Percentiles rank a stretch among this genome's conserved stretches.
Evolutionary conservation across 2,797 vertebrate genomes (phyloP).

Genomic region (Gadopsis marmoratus): DNA sequence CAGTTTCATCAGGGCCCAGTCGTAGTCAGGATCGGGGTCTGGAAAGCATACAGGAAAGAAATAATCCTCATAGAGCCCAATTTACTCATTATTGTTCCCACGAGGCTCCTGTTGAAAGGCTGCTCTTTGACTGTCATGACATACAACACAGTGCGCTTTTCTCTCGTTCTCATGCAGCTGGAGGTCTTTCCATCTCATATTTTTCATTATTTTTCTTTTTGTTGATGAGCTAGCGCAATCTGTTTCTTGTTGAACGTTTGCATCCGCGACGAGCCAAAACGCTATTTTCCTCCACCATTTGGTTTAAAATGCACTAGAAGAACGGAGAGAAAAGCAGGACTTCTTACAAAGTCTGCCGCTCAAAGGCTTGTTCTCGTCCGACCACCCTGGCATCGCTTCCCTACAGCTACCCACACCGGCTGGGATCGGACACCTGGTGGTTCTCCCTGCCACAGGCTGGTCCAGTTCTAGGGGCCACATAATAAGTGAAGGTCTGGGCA

Average conservation of each 20-base stretch:
- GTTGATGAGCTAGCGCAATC: neutral
- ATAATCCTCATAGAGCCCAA: slow-evolving; percentile 6
- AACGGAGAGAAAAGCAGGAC: slow-evolving; percentile 35
- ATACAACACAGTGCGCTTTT: neutral
- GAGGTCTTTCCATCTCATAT: slow-evolving; percentile 1
- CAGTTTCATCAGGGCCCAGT: slow-evolving; percentile 76
- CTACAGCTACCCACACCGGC: slow-evolving; percentile 45
- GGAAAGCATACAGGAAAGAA: slow-evolving; percentile 55
- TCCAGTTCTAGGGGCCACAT: neutral
- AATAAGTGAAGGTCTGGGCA: neutral
- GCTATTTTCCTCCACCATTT: slow-evolving; percentile 49
- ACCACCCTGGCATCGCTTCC: slow-evolving; percentile 49
- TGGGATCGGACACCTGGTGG: neutral
- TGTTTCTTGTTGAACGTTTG: slow-evolving; percentile 15
- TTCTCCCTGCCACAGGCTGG: slow-evolving; percentile 3
- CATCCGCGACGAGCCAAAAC: slow-evolving; percentile 20
- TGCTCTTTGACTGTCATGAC: slow-evolving; percentile 4
- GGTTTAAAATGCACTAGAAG: slow-evolving; percentile 46
- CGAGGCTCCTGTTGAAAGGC: slow-evolving; percentile 10
- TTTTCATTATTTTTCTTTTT: slow-evolving; percentile 13
- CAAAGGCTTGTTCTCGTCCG: slow-evolving; percentile 28
- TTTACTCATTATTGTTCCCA: slow-evolving; percentile 23
- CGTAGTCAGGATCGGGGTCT: slow-evolving; percentile 51
- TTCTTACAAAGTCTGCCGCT: slow-evolving; percentile 27
- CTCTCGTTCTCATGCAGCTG: slow-evolving; percentile 4